Base-by-base conservation (phyloP, 2,113 vertebrate species). In the Trachemys scripta region DNA sequence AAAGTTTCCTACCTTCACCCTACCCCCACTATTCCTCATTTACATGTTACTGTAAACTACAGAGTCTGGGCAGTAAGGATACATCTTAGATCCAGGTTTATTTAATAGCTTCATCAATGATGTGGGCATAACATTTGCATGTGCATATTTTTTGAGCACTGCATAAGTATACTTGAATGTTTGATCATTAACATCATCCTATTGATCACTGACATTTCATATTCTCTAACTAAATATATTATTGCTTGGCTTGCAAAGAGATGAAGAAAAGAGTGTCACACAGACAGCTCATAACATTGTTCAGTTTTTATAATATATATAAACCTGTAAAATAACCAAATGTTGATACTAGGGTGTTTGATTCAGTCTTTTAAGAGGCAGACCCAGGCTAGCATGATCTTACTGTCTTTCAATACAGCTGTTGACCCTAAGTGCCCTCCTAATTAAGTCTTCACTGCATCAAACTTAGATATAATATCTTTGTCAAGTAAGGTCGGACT, bases 391-490 rank as follows among this genome's bases (percentile, higher is more conserved):
- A 13, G 56, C 49, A 6, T 91, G 93, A 89, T 95, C 82, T 35
- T 20, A 47, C 57, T 56, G 9, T 82, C n/a, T 91, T 94, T 84
- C 56, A 51, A 16, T 38, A 84, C 22, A 80, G 54, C 94, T 95
- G 53, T 76, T 92, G 79, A 85, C 81, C 75, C 79, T n/a, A 12
- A 0, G 1, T 94, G 19, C 80, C 17, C 65, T 82, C 45, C 95
- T 94, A 93, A 97, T 97, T 92, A 96, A 96, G 17, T 50, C 81
- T 90, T 95, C 69, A 97, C 54, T 96, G 95, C 93, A 79, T 95
- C 88, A 98, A 95, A 82, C 57, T 86, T 96, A 87, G 38, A 84
- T 80, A 90, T 88, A 95, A 93, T 91, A 82, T 90, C 54, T 95
- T 51, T 96, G 80, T 94, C 91, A 95, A 88, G 87, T 96, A 96